Base-by-base conservation (phyloP, 2,797 vertebrate species). In the Babyrousa celebensis region DNA sequence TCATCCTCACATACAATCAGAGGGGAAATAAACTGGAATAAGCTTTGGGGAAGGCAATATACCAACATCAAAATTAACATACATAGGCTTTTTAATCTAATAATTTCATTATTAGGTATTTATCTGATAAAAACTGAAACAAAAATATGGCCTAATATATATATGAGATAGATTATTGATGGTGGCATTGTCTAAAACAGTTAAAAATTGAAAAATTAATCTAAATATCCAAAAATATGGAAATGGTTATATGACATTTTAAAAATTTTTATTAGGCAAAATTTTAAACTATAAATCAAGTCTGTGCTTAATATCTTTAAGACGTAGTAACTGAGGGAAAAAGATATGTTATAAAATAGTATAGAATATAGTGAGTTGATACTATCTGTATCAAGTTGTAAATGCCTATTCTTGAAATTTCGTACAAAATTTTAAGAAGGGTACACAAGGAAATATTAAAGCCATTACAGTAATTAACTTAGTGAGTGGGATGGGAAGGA, bases 381-480 rank as follows among this genome's bases (percentile, higher is more conserved):
- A 63, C 20, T 72, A 18, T 48, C 40, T 70, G 15, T 29, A 89
- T 36, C 60, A 89, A 65, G 15, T 1, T 79, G 0, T n/a, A 40
- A 21, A 20, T 65, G 6, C 56, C 21, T 86, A 89, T 54, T 65
- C 23, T 92, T 67, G 17, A 72, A 48, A 0, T 86, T 32, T 15
- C 3, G n/a, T 70, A 71, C 23, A 80, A 40, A 85, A 85, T 67
- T 83, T 83, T 82, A 80, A 86, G 32, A 92, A 71, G 27, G 6
- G 10, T 25, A 65, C 27, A 60, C 18, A 77, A 32, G 36, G 94
- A 86, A 79, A 10, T 21, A 79, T 36, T 74, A 68, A 94, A 78
- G 17, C 14, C 27, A 86, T 90, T 89, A 84, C 60, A 88, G 32
- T 70, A 65, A 92, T 48, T 77, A 82, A 77, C 14, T 85, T 93